These are phyloP conservation scores for Acanthiza pusilla DNA, from an alignment of 2,797 vertebrate species.

Conservation along the genomic window DNA sequence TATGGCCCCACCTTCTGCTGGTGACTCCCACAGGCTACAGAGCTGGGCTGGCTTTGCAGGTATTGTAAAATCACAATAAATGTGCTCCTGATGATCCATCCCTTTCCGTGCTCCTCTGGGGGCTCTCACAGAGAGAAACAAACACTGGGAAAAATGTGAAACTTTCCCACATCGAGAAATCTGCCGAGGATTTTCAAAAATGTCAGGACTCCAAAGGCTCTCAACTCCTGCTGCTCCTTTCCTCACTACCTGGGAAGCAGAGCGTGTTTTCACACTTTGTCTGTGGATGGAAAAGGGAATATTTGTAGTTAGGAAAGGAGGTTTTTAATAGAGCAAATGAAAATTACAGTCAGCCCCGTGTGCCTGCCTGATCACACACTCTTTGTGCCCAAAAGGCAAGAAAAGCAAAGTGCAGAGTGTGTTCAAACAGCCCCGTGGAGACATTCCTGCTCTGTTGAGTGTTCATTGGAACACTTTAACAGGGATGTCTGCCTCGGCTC, in stretches of 20 bases:
- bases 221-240: not conserved
- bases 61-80: not conserved
- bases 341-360: constrained; percentile 32
- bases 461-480: constrained; percentile 51
- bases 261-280: not conserved
- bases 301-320: not conserved
- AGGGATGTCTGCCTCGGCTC: constrained; percentile 41
- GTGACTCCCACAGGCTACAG: not conserved
- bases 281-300: not conserved
- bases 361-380: constrained; percentile 25
- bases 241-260: not conserved
- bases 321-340: constrained; percentile 5
- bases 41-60: not conserved
- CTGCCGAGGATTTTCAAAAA: not conserved
- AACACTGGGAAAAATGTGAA: not conserved
- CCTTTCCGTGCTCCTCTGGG: not conserved
- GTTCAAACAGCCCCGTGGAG: constrained; percentile 34
- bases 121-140: not conserved
- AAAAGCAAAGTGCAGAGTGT: constrained; percentile 23
- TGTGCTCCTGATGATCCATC: not conserved
- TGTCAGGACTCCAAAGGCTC: not conserved
- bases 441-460: constrained; percentile 59
- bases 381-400: constrained; percentile 63
- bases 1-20: not conserved
- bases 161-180: not conserved